Conservation (phyloP, 2,113 vertebrate genomes). For the Corythoichthys intestinalis region DNA sequence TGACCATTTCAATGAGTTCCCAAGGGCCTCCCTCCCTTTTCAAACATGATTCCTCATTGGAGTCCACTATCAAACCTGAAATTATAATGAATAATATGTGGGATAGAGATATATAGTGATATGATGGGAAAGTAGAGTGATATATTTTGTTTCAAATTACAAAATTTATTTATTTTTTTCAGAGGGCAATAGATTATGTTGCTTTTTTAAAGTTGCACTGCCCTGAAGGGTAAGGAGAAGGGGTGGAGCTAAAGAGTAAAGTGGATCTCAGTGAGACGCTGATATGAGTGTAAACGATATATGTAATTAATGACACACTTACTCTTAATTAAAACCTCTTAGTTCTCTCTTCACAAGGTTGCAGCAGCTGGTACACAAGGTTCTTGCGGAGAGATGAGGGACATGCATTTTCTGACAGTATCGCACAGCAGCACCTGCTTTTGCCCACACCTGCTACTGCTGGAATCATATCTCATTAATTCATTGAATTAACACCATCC, state of each 20-base stretch:
- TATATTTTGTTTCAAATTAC: conserved; percentile 58
- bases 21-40: conserved; percentile 46
- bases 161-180: conserved; percentile 52
- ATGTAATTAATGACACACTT: conserved; percentile 86
- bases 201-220: conserved; percentile 45
- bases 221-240: conserved; percentile 43
- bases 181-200: conserved; percentile 42
- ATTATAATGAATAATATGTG: conserved; percentile 41
- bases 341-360: conserved; percentile 86
- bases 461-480: conserved; percentile 85
- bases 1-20: conserved; percentile 43
- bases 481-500: conserved; percentile 89
- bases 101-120: conserved; percentile 35
- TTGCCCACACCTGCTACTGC: conserved; percentile 79
- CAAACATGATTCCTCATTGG: conserved; percentile 51
- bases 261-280: conserved; percentile 63
- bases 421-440: conserved; percentile 83
- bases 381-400: conserved; percentile 73
- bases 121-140: conserved; percentile 45
- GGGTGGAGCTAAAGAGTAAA: conserved; percentile 54
- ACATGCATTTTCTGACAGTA: conserved; percentile 89
- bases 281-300: conserved; percentile 61
- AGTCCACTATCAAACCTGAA: conserved; percentile 60
- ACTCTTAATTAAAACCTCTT: conserved; percentile 97
- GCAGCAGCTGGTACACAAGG: conserved; percentile 81